Percentiles rank a stretch among this genome's conserved stretches.
Evolutionary conservation across 2,113 vertebrate genomes (phyloP).

Genomic region (Xiphophorus couchianus): DNA sequence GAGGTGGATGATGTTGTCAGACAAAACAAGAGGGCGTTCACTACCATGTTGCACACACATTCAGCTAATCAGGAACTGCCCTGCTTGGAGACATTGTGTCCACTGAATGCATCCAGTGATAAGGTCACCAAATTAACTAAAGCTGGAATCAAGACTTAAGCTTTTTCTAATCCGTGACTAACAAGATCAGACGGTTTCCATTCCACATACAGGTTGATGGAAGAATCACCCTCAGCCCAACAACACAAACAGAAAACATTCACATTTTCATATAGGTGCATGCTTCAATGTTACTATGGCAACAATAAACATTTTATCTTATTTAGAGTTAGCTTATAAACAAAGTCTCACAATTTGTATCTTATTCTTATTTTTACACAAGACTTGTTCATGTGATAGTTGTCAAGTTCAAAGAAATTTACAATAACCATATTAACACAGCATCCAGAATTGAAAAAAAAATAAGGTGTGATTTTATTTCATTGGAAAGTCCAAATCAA

Average conservation of each 20-base stretch:
- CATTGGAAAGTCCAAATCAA: too few relatives aligned
- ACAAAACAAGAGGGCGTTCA: constrained; percentile 71
- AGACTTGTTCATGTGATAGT: not conserved
- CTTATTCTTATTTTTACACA: not conserved
- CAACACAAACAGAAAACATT: constrained; percentile 11
- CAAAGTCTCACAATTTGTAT: not conserved
- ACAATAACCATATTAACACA: not conserved
- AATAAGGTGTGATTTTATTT: too few relatives aligned
- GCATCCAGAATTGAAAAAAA: not conserved
- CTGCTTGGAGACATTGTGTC: constrained; percentile 50
- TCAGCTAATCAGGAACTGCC: constrained; percentile 64
- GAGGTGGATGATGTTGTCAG: constrained; percentile 48
- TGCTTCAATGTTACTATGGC: not conserved
- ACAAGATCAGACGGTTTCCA: constrained; percentile 69
- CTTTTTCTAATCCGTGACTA: constrained; percentile 71
- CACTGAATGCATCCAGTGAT: constrained; percentile 52
- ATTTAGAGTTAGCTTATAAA: not conserved
- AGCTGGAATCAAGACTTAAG: constrained; percentile 69
- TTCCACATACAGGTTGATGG: constrained; percentile 35
- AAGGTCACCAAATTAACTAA: constrained; percentile 69
- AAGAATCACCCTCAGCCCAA: constrained; percentile 39
- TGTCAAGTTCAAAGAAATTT: not conserved
- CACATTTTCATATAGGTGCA: not conserved
- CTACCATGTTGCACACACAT: constrained; percentile 51
- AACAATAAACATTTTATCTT: not conserved